Percentiles rank a stretch among this genome's conserved stretches.
Evolutionary conservation across 2,113 vertebrate species (phyloP).

Genomic region (Dinomys branickii): DNA sequence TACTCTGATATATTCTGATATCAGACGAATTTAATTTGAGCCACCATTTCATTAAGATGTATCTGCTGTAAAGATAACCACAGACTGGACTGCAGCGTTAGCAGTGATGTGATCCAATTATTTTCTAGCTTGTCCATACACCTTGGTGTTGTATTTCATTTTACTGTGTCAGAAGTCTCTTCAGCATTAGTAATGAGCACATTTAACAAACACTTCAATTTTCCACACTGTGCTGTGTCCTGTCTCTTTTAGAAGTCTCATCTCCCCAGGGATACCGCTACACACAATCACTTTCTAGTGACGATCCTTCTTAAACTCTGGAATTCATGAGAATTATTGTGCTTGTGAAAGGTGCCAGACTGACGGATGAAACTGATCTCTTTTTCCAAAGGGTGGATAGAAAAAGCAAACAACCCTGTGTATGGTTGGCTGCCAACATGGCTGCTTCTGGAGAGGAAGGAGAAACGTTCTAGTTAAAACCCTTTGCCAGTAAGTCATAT

Average conservation of each 20-base stretch:
- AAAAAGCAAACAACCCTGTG: background rate
- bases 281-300: constrained; percentile 9
- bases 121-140: background rate
- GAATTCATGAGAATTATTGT: constrained; percentile 1
- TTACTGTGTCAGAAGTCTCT: background rate
- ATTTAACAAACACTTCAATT: background rate
- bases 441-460: background rate
- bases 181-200: background rate
- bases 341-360: background rate
- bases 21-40: constrained; percentile 13
- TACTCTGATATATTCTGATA: constrained; percentile 26
- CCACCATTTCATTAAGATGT: constrained; percentile 20
- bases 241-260: background rate
- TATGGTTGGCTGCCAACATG: background rate
- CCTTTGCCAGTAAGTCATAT: constrained; percentile 8
- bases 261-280: background rate
- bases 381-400: constrained; percentile 8
- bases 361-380: constrained; percentile 59
- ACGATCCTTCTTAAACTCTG: constrained; percentile 26
- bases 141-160: background rate
- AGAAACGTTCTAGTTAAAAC: background rate
- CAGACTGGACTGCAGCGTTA: background rate
- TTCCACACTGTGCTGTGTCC: background rate
- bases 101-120: background rate
- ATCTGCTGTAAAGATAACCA: background rate